Conservation (phyloP, 2,113 vertebrate genomes). For the Otus sunia region DNA sequence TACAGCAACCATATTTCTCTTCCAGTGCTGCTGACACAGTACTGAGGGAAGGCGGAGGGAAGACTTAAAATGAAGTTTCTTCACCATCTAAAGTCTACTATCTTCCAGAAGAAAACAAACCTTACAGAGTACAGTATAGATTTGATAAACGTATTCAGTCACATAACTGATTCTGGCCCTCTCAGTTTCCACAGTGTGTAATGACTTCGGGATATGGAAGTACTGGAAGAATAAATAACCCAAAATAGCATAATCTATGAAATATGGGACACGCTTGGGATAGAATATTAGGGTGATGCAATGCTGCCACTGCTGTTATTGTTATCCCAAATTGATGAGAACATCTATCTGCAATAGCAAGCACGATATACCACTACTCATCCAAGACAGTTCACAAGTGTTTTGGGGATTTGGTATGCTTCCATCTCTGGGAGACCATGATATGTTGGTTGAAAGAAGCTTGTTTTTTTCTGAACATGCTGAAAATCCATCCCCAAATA, state of each 20-base stretch:
- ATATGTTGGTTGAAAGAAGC: neutral
- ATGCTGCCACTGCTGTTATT: neutral
- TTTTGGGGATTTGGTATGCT: neutral
- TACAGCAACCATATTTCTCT: neutral
- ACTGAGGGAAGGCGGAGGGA: rapidly evolving
- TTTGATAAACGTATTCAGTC: neutral
- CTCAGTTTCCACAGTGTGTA: neutral
- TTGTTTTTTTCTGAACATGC: neutral
- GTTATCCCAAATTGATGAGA: neutral
- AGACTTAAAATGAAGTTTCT: neutral
- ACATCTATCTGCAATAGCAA: neutral
- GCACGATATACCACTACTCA: neutral
- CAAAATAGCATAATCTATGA: neutral
- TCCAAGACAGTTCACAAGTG: neutral
- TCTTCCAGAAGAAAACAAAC: neutral
- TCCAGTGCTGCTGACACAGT: neutral
- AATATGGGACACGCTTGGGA: neutral
- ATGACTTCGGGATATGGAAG: neutral
- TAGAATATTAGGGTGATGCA: neutral
- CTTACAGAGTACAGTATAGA: neutral
- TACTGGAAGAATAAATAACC: neutral
- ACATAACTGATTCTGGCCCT: neutral
- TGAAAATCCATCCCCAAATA: neutral
- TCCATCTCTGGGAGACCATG: neutral
- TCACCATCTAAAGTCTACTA: neutral